Conservation (phyloP, 1,140 invertebrate genomes). For the Sitobion miscanthi region DNA sequence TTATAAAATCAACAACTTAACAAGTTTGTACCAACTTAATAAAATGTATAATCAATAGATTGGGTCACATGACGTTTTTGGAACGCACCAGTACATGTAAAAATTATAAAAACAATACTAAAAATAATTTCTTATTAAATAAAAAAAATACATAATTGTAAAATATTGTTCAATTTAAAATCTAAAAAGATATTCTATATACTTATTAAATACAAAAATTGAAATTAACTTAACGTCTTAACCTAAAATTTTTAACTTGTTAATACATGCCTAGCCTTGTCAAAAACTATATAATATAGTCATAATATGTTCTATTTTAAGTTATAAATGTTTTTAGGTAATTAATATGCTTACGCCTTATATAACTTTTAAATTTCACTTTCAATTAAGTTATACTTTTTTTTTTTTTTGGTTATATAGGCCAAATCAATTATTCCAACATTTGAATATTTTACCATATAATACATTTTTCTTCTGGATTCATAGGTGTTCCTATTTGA, state of each 20-base stretch:
- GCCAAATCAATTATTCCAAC: not conserved
- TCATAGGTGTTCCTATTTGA: conserved; percentile 79
- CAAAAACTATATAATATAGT: not conserved
- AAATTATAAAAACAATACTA: not conserved
- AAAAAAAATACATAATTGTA: not conserved
- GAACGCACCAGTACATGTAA: not conserved
- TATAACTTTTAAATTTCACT: not conserved
- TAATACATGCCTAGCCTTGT: not conserved
- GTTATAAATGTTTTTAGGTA: conserved; percentile 14
- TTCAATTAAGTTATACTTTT: not conserved
- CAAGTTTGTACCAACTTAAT: not conserved
- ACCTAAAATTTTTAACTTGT: not conserved
- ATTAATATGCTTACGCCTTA: not conserved
- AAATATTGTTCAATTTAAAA: not conserved
- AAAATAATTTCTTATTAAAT: not conserved
- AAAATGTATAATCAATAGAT: not conserved
- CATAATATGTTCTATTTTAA: conserved; percentile 18
- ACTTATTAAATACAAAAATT: not conserved
- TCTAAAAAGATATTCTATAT: not conserved
- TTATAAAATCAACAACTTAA: not conserved
- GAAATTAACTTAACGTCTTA: not conserved
- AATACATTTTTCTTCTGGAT: conserved; percentile 87
- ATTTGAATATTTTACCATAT: conserved; percentile 77
- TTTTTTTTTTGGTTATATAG: not conserved
- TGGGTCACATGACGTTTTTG: not conserved